Conservation (phyloP, 2,113 vertebrate species). For the Todiramphus chloris region DNA sequence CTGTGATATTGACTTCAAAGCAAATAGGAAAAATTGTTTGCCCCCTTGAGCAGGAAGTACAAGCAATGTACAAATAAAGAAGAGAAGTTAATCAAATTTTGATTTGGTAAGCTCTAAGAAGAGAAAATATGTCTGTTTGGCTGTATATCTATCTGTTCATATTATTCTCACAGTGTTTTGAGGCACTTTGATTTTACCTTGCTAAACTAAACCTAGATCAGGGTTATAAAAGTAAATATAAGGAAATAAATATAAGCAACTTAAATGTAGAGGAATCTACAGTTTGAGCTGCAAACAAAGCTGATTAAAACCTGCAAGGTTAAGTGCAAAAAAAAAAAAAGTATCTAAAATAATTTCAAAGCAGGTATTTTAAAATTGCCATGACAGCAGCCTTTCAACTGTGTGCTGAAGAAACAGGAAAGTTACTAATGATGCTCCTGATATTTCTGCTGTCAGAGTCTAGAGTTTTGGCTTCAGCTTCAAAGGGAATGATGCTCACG, state of each 20-base stretch:
- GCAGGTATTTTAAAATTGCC: slow-evolving; percentile 22
- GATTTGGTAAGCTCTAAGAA: neutral
- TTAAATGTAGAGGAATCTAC: neutral
- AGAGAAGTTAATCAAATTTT: neutral
- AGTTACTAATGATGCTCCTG: slow-evolving; percentile 44
- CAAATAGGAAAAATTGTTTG: neutral
- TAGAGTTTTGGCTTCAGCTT: neutral
- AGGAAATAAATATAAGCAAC: neutral
- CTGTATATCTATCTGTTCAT: neutral
- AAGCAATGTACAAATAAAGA: neutral
- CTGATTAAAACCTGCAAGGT: neutral
- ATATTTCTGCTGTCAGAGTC: neutral
- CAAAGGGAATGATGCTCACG: slow-evolving; percentile 27
- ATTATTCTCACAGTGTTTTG: neutral
- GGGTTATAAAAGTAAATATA: neutral
- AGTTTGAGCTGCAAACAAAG: neutral
- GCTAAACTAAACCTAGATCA: neutral
- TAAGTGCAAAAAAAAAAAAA: neutral
- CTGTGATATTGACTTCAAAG: neutral
- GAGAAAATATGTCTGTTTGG: neutral
- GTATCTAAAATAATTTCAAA: slow-evolving; percentile 45
- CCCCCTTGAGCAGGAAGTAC: neutral
- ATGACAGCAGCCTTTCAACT: slow-evolving; percentile 47
- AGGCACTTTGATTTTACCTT: neutral
- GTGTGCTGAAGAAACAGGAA: neutral